Percentiles rank a stretch among this genome's conserved stretches.
Evolutionary conservation across 2,113 vertebrate genomes (phyloP).

Genomic region (Nycticryphes semicollaris): DNA sequence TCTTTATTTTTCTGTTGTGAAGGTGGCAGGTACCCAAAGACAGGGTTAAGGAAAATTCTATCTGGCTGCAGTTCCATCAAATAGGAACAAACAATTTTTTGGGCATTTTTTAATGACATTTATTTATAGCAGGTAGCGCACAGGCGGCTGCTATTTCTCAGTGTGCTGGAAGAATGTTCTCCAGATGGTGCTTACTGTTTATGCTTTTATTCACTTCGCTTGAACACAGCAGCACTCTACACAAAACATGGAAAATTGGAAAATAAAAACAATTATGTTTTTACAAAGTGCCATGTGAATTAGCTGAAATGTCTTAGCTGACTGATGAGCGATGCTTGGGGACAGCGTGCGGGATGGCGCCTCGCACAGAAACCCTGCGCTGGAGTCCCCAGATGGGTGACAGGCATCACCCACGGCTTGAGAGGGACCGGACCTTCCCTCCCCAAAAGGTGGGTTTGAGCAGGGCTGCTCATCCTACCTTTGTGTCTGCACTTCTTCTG

Average conservation of each 20-base stretch:
- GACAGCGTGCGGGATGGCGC: background rate
- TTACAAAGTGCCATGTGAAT: slow-evolving; percentile 43
- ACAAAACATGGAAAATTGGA: slow-evolving; percentile 64
- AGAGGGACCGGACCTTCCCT: background rate
- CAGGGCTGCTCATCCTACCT: background rate
- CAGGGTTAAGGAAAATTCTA: slow-evolving; percentile 57
- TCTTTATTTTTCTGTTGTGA: background rate
- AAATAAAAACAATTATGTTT: slow-evolving; percentile 62
- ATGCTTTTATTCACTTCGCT: slow-evolving; percentile 72
- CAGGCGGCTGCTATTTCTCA: slow-evolving; percentile 77
- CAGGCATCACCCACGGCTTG: background rate
- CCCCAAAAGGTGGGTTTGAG: background rate
- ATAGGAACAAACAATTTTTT: slow-evolving; percentile 61
- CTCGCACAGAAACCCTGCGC: background rate
- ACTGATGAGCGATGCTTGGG: background rate
- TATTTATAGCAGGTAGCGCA: slow-evolving; percentile 80
- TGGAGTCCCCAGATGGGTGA: background rate
- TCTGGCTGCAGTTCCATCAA: slow-evolving; percentile 67
- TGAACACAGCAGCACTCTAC: slow-evolving; percentile 60
- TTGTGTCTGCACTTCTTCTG: background rate
- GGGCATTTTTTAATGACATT: slow-evolving; percentile 66
- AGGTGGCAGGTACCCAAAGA: slow-evolving; percentile 41
- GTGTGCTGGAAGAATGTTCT: slow-evolving; percentile 75
- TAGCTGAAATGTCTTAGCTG: slow-evolving; percentile 13
- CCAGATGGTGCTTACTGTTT: slow-evolving; percentile 79